These are phyloP conservation scores for Tamias sibiricus DNA, from an alignment of 2,113 vertebrate genomes.

Conservation along the genomic window DNA sequence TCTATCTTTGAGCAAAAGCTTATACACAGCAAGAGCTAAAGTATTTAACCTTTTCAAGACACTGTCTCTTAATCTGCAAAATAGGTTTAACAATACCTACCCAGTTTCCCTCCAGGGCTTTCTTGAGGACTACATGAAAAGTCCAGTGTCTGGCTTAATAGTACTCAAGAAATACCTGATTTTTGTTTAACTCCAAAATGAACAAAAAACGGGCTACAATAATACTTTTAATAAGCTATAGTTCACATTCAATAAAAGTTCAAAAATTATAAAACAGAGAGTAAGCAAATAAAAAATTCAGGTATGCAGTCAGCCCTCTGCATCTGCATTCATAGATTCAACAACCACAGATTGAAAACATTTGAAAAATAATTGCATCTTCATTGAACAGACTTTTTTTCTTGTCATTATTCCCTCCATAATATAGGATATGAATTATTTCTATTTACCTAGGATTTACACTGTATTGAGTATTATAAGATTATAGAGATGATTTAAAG, in stretches of 20 bases:
- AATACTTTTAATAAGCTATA: background rate
- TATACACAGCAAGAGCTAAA: background rate
- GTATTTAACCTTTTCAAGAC: background rate
- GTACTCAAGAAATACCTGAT: background rate
- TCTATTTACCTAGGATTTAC: background rate
- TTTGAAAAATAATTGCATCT: background rate
- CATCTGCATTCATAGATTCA: background rate
- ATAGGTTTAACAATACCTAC: background rate
- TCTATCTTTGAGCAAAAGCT: slow-evolving; percentile 22
- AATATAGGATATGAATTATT: background rate
- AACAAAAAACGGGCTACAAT: background rate
- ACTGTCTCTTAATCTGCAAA: slow-evolving; percentile 17
- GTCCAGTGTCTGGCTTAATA: background rate
- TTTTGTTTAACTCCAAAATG: slow-evolving; percentile 13
- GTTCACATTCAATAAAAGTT: background rate
- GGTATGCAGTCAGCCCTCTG: background rate
- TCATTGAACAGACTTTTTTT: background rate
- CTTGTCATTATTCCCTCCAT: background rate
- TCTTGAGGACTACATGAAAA: background rate
- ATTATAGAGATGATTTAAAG: background rate
- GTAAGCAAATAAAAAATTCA: background rate
- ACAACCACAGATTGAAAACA: background rate
- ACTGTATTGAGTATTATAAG: background rate
- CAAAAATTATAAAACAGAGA: background rate
- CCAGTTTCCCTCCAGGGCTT: background rate